Conservation (phyloP, 2,888 invertebrate species). For the Sinohyriopsis cumingii region DNA sequence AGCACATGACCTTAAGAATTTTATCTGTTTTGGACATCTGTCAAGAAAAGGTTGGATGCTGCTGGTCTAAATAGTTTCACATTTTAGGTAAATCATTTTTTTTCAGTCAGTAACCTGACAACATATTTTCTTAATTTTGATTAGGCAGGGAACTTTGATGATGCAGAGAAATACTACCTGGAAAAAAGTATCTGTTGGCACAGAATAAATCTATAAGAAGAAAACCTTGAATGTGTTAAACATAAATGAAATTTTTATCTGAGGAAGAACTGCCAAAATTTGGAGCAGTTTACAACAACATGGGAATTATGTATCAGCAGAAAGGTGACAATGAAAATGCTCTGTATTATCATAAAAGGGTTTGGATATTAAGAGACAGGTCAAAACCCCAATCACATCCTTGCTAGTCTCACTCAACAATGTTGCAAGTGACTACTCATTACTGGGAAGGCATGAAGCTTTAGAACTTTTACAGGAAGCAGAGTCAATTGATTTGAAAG, state of each 20-base stretch:
- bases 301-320: slow-evolving; percentile 46
- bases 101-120: too few species aligned
- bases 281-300: slow-evolving; percentile 43
- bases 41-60: too few species aligned
- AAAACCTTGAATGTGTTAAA: slow-evolving; percentile 15
- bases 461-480: slow-evolving; percentile 28
- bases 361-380: slow-evolving; percentile 30
- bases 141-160: slow-evolving; percentile 40
- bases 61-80: too few species aligned
- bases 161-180: slow-evolving; percentile 39
- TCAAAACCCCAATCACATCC: slow-evolving; percentile 33
- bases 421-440: slow-evolving; percentile 26
- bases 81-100: too few species aligned
- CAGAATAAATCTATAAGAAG: slow-evolving; percentile 15
- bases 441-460: slow-evolving; percentile 22
- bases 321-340: slow-evolving; percentile 40
- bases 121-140: too few species aligned
- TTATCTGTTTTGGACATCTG: too few species aligned
- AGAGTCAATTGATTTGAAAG: slow-evolving; percentile 12
- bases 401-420: slow-evolving; percentile 41
- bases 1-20: too few species aligned
- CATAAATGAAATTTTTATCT: too few species aligned
- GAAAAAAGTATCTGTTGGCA: slow-evolving; percentile 25
- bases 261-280: slow-evolving; percentile 25
- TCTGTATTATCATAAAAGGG: slow-evolving; percentile 36